Evolutionary conservation across 1,140 invertebrate species (phyloP).

Genomic region (Apis dorsata): DNA sequence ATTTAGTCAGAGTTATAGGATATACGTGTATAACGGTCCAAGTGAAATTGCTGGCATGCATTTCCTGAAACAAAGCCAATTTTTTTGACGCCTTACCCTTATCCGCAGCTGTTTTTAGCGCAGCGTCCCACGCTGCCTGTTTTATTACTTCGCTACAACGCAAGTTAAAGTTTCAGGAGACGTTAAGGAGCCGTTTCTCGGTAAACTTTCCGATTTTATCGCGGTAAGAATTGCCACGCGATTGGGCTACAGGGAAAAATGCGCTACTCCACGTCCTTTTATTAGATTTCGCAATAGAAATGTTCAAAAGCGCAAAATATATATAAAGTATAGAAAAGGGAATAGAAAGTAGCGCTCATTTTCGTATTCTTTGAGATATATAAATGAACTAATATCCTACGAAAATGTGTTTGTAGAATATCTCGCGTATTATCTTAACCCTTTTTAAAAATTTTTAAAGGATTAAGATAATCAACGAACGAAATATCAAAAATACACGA

Average conservation of each 20-base stretch:
- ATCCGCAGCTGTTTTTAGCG: neutral
- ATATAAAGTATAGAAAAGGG: neutral
- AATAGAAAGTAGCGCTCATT: neutral
- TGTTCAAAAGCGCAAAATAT: neutral
- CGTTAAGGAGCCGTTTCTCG: constrained; percentile 4
- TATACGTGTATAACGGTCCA: neutral
- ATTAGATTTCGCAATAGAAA: no score
- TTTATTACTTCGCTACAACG: constrained; percentile 1
- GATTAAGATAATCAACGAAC: no score
- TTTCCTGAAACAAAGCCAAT: neutral
- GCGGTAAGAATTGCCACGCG: neutral
- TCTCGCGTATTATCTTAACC: no score
- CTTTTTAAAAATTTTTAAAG: no score
- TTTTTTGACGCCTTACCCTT: neutral
- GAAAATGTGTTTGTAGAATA: no score
- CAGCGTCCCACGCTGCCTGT: neutral
- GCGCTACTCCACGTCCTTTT: neutral
- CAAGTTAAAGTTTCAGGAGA: neutral
- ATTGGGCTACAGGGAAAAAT: neutral
- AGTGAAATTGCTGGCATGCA: neutral
- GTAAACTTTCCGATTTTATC: constrained; percentile 14
- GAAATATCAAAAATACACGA: no score
- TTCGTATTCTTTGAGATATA: no score
- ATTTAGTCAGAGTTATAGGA: neutral
- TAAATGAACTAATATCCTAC: no score